Base-by-base conservation (phyloP, 2,888 invertebrate species). In the Morpho helenor region DNA sequence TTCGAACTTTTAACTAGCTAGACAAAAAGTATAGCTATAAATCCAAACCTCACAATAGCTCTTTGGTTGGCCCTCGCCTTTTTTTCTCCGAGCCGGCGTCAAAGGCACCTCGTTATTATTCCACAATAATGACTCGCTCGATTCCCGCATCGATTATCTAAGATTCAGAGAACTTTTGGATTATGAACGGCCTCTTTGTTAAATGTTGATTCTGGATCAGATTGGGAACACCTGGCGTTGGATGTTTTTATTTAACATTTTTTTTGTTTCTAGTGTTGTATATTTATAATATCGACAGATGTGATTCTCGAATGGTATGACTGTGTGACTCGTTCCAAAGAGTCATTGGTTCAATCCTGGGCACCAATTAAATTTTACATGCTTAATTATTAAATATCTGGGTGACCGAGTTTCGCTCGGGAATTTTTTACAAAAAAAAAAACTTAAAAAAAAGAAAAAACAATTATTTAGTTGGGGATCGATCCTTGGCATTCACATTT, bases 201-300 rank as follows among this genome's bases (percentile, higher is more conserved):
- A 44, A 50, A 58, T 56, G 50, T 63, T 60, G 56, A 60, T 60
- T 54, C 60, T 60, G 60, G 56, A 58, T 56, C 56, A 58, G 47
- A 63, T 60, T 58, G 62, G 52, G 47, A 60, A 63, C 62, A 63
- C 62, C 62, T 63, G 62, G 60, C 62, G 62, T 52, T 54, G 55
- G 54, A 50, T 44, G 52, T 57, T 52, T 62, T 63, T 60, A 60
- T 48, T 43, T 50, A 8, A 46, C 31, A 10, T 49, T 55, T 55
- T n/a, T 55, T 48, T 44, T 31, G 43, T 31, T 23, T 10, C 49
- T 57, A 58, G 62, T 47, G 60, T 10, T 51, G 62, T 39, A 49
- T 5, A 6, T 9, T 40, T 48, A 8, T 39, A 8, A 31, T 31
- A 31, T 31, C 31, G 31, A 31, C 2, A 31, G 5, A 3, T 31